A percentile compares a stretch with the other conserved stretches of the same genome.
Conservation (phyloP, 2,888 invertebrate species). For the Nephrotoma appendiculata region DNA sequence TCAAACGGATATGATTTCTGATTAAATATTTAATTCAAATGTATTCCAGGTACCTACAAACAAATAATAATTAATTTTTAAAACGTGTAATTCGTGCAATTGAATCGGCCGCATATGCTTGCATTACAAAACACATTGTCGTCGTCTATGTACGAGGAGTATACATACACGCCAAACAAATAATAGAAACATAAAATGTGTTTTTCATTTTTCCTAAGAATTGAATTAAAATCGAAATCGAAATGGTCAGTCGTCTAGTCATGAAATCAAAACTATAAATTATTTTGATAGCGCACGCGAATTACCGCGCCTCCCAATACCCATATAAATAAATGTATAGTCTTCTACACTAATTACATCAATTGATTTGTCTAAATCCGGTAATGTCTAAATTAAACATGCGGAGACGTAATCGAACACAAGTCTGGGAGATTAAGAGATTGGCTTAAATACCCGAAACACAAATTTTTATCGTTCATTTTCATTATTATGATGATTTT, state of each 20-base stretch:
- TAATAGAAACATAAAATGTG: neutral
- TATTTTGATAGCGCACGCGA: neutral
- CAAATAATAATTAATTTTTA: neutral
- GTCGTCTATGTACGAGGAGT: neutral
- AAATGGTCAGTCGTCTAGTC: neutral
- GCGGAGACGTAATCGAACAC: neutral
- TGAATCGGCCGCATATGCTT: neutral
- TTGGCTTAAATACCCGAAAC: neutral
- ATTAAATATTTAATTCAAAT: neutral
- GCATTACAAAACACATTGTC: neutral
- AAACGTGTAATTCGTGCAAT: neutral
- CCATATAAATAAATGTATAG: neutral
- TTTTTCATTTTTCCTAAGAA: neutral
- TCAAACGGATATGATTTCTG: neutral
- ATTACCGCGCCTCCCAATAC: neutral
- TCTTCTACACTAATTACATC: neutral
- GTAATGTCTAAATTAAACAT: neutral
- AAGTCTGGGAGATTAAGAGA: neutral
- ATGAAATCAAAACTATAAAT: neutral
- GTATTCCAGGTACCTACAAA: too few species aligned
- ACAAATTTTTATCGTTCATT: neutral
- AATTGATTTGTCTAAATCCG: neutral
- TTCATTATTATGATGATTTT: neutral
- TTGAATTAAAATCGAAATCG: neutral
- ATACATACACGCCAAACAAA: neutral